Base-by-base conservation (phyloP, 2,888 invertebrate species). In the Bembecia ichneumoniformis region DNA sequence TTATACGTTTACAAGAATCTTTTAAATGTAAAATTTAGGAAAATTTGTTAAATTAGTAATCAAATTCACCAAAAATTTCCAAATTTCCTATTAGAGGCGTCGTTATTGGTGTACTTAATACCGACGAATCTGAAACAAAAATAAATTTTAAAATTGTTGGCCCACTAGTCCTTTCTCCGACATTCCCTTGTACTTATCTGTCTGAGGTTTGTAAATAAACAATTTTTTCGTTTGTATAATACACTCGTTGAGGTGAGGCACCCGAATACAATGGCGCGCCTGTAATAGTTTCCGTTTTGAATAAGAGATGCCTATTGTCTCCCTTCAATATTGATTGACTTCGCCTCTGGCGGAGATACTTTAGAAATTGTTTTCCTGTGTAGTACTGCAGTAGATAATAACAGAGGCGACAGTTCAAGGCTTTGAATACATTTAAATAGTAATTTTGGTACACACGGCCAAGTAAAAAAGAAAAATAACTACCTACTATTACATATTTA, bases 221-320 rank as follows among this genome's bases (percentile, higher is more conserved):
- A 74, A 81, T 76, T 80, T 28, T 80, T 81, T 78, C 71, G 72
- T 80, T 80, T 82, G 79, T 82, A 84, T 84, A 82, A 84, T 80
- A 76, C 71, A 76, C 74, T 74, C 68, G 66, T 64, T 64, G 74
- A 82, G 82, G 79, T 77, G 79, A 82, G 78, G 76, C 76, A 5
- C 65, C 66, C 65, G 76, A 77, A 82, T 71, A 87, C 86, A 87
- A 86, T 86, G 69, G 81, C 70, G 65, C 71, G 64, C 62, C 76
- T 73, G 74, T 87, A 86, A 86, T 82, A 86, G 86, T 86, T 87
- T 86, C 86, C 86, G 82, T 79, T 84, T 78, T 77, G 77, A 82
- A 82, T 81, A 80, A 77, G 81, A 77, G 75, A 78, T 77, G 75
- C 62, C 82, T 66, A 83, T 87, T 87, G 86, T 87, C 80, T 86